Evolutionary conservation across 2,888 invertebrate genomes (phyloP).

Genomic region (Drosophila diplacantha): DNA sequence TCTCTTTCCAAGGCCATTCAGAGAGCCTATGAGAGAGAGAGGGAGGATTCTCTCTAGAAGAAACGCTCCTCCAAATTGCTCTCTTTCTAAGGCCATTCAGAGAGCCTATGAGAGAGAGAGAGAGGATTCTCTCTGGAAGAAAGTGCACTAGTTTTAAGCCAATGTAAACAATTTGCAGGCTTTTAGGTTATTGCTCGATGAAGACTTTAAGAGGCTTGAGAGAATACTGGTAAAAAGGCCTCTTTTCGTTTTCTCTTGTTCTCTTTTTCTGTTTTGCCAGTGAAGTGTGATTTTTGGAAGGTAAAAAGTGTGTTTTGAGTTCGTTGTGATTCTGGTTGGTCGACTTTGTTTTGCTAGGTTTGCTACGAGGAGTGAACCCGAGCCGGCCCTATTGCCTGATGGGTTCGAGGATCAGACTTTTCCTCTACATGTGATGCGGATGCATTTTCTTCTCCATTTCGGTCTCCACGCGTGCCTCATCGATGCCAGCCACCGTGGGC

Average conservation of each 20-base stretch:
- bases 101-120: not conserved
- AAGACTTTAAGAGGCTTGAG: no score
- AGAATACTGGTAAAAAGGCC: not conserved
- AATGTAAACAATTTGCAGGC: not conserved
- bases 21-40: not conserved
- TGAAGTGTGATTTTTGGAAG: not conserved
- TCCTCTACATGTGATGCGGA: slow-evolving; percentile 79
- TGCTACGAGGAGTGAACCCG: slow-evolving; percentile 4
- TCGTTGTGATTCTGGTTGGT: not conserved
- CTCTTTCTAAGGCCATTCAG: not conserved
- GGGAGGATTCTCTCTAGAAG: no score
- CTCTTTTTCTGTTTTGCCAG: not conserved
- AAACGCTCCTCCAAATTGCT: not conserved
- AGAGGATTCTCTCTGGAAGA: no score
- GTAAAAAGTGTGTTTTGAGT: not conserved
- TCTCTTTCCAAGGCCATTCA: not conserved
- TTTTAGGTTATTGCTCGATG: not conserved
- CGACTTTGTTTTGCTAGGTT: not conserved
- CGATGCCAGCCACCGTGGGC: slow-evolving; percentile 86
- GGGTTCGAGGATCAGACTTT: slow-evolving; percentile 25
- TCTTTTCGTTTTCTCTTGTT: not conserved
- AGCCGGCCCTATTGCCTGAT: slow-evolving; percentile 13
- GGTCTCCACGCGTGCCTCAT: slow-evolving; percentile 82
- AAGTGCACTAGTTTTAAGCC: no score
- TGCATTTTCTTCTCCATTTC: slow-evolving; percentile 84